phyloP scores from a whole-genome alignment of 92 coral and sea anemone species.

The Porites divaricata region DNA sequence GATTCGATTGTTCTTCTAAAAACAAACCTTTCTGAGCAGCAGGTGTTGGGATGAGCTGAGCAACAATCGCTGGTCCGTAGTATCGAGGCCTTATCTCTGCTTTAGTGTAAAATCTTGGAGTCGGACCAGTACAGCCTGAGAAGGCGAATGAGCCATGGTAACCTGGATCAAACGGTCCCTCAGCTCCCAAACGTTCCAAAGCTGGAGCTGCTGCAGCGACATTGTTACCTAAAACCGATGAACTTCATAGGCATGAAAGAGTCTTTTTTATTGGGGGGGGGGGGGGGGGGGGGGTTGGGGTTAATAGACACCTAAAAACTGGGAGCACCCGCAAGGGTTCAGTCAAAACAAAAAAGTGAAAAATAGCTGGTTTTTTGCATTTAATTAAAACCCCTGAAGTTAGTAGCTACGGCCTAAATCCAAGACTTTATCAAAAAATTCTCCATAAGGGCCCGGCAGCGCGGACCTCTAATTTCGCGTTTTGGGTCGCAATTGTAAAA shows the following conservation, averaged over 20 bases:
- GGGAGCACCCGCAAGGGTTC: too few species aligned
- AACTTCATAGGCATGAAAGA: too few species aligned
- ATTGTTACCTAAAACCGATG: slow-evolving; percentile 65
- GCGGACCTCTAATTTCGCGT: too few species aligned
- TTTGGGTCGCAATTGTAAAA: too few species aligned
- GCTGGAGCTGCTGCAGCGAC: slow-evolving; percentile 80
- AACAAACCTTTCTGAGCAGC: slow-evolving; percentile 92
- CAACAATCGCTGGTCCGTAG: slow-evolving; percentile 92
- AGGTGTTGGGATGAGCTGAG: slow-evolving; percentile 92
- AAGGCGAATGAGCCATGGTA: slow-evolving; percentile 89
- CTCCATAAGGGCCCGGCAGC: too few species aligned
- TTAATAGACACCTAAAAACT: too few species aligned
- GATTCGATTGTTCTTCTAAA: background rate
- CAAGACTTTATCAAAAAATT: too few species aligned
- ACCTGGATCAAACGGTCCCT: slow-evolving; percentile 84
- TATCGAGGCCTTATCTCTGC: slow-evolving; percentile 91
- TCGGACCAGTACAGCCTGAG: slow-evolving; percentile 91
- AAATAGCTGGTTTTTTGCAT: too few species aligned
- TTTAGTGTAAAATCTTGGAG: slow-evolving; percentile 79
- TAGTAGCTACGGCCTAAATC: too few species aligned
- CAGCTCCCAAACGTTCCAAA: slow-evolving; percentile 83
- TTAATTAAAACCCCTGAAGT: too few species aligned
- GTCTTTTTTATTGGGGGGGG: background rate
- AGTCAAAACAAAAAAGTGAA: too few species aligned
- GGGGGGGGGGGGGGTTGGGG: background rate